These are phyloP conservation scores for Caenorhabditis sulstoni DNA, from an alignment of 2,888 invertebrate species.

Conservation along the genomic window DNA sequence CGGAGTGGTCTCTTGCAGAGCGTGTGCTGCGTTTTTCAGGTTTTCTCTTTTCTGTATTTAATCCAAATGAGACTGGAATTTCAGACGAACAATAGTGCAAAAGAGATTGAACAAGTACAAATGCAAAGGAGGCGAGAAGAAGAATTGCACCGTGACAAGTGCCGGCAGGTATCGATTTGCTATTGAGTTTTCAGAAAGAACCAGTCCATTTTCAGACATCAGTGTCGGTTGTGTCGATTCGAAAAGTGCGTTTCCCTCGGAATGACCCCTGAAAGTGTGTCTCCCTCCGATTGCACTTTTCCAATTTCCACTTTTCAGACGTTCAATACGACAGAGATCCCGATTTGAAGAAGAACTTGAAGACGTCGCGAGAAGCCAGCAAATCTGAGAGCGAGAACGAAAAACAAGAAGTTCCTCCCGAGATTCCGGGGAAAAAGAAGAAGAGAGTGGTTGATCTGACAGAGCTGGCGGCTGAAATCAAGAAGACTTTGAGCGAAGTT, in stretches of 20 bases:
- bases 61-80: background rate
- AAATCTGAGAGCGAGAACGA: background rate
- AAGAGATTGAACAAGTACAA: constrained; percentile 37
- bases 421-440: background rate
- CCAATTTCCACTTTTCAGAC: constrained; percentile 21
- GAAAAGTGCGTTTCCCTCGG: constrained; percentile 55
- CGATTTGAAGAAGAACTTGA: background rate
- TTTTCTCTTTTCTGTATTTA: background rate
- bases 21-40: constrained; percentile 37
- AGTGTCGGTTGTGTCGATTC: constrained; percentile 59
- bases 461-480: background rate
- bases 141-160: constrained; percentile 34
- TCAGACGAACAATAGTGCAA: constrained; percentile 56
- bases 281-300: background rate
- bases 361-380: too few relatives aligned
- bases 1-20: constrained; percentile 22
- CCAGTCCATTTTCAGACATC: constrained; percentile 24
- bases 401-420: background rate
- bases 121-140: constrained; percentile 39
- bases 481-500: background rate
- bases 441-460: constrained; percentile 27
- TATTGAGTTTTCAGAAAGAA: background rate
- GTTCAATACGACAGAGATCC: constrained; percentile 55
- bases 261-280: constrained; percentile 60
- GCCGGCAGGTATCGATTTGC: background rate